Base-by-base conservation (phyloP, 1,140 invertebrate species). In the Latrodectus geometricus region DNA sequence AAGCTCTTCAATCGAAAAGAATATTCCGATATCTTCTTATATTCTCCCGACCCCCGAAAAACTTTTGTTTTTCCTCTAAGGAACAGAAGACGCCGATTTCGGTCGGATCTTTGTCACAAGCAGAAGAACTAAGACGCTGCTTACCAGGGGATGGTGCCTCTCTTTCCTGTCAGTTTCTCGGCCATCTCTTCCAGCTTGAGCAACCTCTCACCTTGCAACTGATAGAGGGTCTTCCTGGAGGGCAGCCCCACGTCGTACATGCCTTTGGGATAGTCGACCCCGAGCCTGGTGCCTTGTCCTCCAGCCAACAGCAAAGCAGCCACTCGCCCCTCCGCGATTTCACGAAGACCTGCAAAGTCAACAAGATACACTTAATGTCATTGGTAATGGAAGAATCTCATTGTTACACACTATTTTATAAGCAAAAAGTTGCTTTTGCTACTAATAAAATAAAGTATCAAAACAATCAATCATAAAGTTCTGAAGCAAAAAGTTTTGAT, bases 161-260 rank as follows among this genome's bases (percentile, higher is more conserved):
- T 90, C 88, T 94, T 94, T 0, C 95, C 95, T 75, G 92, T 94
- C 65, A 91, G 91, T 70, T 95, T 90, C 70, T 90, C 88, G 0
- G 97, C 97, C 82, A 99, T 91, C 87, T 94, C 90, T 90, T 98
- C 93, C 0, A 99, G 91, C 88, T 94, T 92, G 1, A 94, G 89
- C 69, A 99, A 96, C 89, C 97, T 93, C 90, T 99, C 97, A 0
- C 97, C 98, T 93, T 99, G 98, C 12, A 99, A 93, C 92, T 98
- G 96, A 90, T 98, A 99, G 0, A 99, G 92, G 0, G 96, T 96
- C 91, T 99, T 98, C 12, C 92, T 92, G 2, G 97, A 99, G 4
- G 96, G 96, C 50, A 99, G 92, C 8, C 95, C 96, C 82, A 99
- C 95, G 90, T 97, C 93, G 90, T 96, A 99, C 96, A 99, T 99